phyloP scores from a whole-genome alignment of 2,113 vertebrate genomes.

The Centropristis striata region DNA sequence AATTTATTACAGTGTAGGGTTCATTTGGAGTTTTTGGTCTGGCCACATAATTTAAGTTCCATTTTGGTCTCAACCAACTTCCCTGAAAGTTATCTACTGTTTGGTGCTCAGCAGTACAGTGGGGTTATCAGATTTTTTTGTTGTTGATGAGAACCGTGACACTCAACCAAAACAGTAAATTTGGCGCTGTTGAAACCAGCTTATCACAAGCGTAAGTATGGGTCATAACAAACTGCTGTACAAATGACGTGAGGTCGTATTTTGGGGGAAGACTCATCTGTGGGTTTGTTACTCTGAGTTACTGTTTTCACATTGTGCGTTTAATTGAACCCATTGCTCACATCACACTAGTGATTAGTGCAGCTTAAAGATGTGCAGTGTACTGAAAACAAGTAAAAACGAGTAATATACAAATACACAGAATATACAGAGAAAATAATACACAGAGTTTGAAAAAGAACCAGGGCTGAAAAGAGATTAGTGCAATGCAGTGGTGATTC shows the following conservation, averaged over 20 bases:
- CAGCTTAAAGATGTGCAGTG: not conserved
- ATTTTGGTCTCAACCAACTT: not conserved
- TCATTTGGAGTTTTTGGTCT: slow-evolving; percentile 6
- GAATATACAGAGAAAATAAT: not conserved
- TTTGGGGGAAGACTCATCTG: too few relatives aligned
- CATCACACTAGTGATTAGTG: not conserved
- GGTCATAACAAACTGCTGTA: too few relatives aligned
- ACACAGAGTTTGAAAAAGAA: not conserved
- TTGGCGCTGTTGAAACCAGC: too few relatives aligned
- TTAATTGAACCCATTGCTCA: not conserved
- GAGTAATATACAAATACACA: not conserved
- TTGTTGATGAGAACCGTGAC: not conserved
- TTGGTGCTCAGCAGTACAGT: not conserved
- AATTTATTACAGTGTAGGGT: too few relatives aligned
- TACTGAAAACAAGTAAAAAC: not conserved
- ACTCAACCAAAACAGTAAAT: too few relatives aligned
- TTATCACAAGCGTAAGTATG: too few relatives aligned
- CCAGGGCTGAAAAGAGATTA: not conserved
- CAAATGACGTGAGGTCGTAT: too few relatives aligned
- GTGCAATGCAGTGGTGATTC: not conserved
- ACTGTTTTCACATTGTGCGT: too few relatives aligned
- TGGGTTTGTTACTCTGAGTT: too few relatives aligned
- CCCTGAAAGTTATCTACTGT: not conserved
- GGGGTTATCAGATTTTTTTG: not conserved
- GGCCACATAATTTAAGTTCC: not conserved